Evolutionary conservation across 2,888 invertebrate species (phyloP).

Genomic region (Gortyna flavago): DNA sequence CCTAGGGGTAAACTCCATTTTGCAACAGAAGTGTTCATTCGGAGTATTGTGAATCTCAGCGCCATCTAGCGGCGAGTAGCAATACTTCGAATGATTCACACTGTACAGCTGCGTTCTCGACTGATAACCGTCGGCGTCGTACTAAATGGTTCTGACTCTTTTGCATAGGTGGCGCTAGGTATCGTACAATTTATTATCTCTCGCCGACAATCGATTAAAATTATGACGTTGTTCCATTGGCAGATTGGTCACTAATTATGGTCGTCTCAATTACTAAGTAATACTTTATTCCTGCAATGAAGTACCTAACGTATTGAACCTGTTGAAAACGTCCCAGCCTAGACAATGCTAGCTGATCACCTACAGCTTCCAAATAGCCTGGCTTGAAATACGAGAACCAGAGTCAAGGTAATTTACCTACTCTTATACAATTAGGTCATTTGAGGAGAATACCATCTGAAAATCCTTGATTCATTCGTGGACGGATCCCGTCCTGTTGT

Average conservation of each 20-base stretch:
- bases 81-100: not conserved
- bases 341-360: too few species aligned
- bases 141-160: not conserved
- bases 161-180: constrained; percentile 43
- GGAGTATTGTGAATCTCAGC: not conserved
- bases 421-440: not conserved
- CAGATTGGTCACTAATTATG: not conserved
- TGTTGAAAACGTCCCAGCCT: not conserved
- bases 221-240: not conserved
- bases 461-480: constrained; percentile 4
- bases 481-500: constrained; percentile 39
- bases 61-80: constrained; percentile 56
- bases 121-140: not conserved
- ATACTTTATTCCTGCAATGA: not conserved
- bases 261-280: not conserved
- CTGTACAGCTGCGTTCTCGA: not conserved
- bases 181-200: not conserved
- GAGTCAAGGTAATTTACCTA: not conserved
- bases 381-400: not conserved
- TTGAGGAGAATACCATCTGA: not conserved
- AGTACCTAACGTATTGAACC: too few species aligned
- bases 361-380: not conserved
- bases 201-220: not conserved
- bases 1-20: not conserved
- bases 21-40: not conserved